Evolutionary conservation across 2,888 invertebrate genomes (phyloP), one percentile per base, ranked within the genome.

Genomic region (Lysandra bellargus): DNA sequence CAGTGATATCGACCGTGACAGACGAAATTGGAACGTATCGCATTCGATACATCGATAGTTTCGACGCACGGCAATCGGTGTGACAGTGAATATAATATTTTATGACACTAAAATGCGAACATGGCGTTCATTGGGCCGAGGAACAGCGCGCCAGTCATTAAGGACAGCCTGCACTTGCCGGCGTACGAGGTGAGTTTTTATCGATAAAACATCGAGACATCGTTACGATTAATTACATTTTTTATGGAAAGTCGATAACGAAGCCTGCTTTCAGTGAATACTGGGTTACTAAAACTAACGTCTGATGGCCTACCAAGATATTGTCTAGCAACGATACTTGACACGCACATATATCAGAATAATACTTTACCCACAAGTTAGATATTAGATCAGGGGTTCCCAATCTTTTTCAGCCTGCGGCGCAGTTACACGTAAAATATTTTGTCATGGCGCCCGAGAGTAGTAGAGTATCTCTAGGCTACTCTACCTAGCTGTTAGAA

Each of bases 91-190:
- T 77, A 64, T 60, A 72, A 53, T 86, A 72, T 61, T 86, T 83
- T 84, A 84, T 86, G 85, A 82, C 85, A 85, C 78, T 89, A 93
- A 88, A 86, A 93, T 93, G 94, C 88, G 84, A 93, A 88, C 81
- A 94, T 93, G 93, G 93, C 94, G 89, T 89, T 94, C 85, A 95
- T 95, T 81, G 94, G 94, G 85, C 95, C 96, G 85, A 95, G 96
- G 91, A 96, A 96, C 90, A 96, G 96, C 83, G 95, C 95, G 83
- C 96, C 96, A 78, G 90, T 96, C 85, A 95, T 96, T 87, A 95
- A 94, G 89, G 96, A 96, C 90, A 96, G 95, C 88, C 95, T 96
- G 84, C 95, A 95, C 85, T 92, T 95, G 84, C 96, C 96, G 84
- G 96, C 96, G 73, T 96, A 96, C 85, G 96, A 96, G 95, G 96